Evolutionary conservation across 2,888 invertebrate species (phyloP).

Genomic region (Tinea semifulvella): DNA sequence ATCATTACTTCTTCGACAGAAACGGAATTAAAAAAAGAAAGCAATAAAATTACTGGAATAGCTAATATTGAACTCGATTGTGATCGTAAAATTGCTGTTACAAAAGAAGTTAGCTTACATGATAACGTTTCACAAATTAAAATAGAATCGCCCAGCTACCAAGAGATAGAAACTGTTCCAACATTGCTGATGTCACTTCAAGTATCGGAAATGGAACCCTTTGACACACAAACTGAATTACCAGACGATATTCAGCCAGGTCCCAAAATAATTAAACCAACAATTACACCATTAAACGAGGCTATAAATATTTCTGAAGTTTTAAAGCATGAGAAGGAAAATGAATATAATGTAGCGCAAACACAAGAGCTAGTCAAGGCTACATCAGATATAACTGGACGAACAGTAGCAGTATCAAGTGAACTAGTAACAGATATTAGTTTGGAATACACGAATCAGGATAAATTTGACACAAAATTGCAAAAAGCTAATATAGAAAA

Average conservation of each 20-base stretch:
- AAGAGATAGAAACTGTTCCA: conserved; percentile 41
- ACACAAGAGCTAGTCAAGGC: conserved; percentile 35
- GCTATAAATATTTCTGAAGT: conserved; percentile 40
- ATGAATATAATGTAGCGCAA: conserved; percentile 24
- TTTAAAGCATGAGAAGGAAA: conserved; percentile 47
- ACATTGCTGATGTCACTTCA: conserved; percentile 37
- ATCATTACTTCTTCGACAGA: conserved; percentile 57
- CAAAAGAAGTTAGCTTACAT: conserved; percentile 51
- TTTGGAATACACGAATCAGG: conserved; percentile 31
- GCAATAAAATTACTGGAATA: conserved; percentile 42
- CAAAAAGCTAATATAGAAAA: conserved; percentile 61
- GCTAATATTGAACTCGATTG: conserved; percentile 61
- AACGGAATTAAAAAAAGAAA: conserved; percentile 42
- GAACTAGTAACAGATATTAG: conserved; percentile 54
- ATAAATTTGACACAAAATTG: conserved; percentile 21
- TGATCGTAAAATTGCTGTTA: conserved; percentile 59
- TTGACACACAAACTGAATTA: conserved; percentile 50
- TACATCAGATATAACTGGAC: conserved; percentile 46
- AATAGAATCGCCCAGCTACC: conserved; percentile 28
- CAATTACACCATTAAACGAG: conserved; percentile 34
- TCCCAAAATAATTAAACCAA: conserved; percentile 33
- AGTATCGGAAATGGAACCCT: conserved; percentile 44
- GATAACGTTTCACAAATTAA: conserved; percentile 35
- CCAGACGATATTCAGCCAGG: conserved; percentile 28
- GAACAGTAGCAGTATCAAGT: conserved; percentile 58